Evolutionary conservation across 2,797 vertebrate genomes (phyloP), one percentile per base, ranked within the genome.

Genomic region (Megalops cyprinoides): DNA sequence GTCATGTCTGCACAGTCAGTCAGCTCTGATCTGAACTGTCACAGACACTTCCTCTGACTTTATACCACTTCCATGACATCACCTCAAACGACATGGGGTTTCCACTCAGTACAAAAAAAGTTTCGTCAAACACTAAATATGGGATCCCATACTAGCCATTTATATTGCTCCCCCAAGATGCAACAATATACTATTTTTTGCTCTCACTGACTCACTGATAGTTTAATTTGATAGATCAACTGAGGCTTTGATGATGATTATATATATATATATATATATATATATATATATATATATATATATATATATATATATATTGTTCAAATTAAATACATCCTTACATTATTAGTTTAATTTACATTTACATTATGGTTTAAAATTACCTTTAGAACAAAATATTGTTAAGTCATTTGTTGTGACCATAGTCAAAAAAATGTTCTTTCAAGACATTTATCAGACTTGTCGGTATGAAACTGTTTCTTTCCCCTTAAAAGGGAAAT

Each of bases 51-150:
- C 93, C 92, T 93, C 92, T 81, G 82, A 42, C 34, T 88, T 88
- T 90, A 90, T 89, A 79, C 79, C 77, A 85, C 91, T 92, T 92
- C 94, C 92, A 1, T 94, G 93, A 95, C 92, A 90, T 95, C 93
- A 94, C 81, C 39, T 62, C 51, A 71, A 23, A 34, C 81, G 81
- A 79, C 69, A 74, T 84, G 93, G 92, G 88, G 85, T 92, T 93
- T 94, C 91, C 93, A 86, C 67, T 2, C 77, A 74, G 31, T 78
- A 39, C 74, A 55, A 84, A 69, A 55, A 69, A 79, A 76, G n/a
- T 78, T 69, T 71, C 8, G 18, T 2, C 42, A 48, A 20, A 56
- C 5, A 55, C 12, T 10, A 49, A 76, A 39, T 1, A 20, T 12
- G 8, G 0, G 20, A 18, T n/a, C 10, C 31, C 20, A 37, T 55